phyloP scores from a whole-genome alignment of 2,113 vertebrate genomes.

The Hoplias malabaricus region DNA sequence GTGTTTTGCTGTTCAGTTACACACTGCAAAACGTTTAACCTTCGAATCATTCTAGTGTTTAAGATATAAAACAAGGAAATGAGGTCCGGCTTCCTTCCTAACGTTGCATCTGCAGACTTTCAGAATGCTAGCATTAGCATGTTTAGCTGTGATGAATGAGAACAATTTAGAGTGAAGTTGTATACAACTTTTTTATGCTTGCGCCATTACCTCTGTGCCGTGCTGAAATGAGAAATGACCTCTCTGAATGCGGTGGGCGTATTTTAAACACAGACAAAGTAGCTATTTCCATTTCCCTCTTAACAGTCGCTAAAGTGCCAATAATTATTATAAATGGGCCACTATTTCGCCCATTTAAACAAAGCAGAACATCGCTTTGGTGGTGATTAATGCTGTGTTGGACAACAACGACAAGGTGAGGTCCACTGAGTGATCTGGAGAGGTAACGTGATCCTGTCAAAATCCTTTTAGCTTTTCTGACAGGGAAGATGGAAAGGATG shows the following conservation, averaged over 20 bases:
- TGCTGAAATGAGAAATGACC: conserved; percentile 34
- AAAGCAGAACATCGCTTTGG: conserved; percentile 17
- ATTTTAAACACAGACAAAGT: conserved; percentile 42
- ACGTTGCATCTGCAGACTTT: conserved; percentile 3
- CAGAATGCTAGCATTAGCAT: conserved; percentile 33
- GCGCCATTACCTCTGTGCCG: conserved; percentile 29
- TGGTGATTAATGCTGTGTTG: conserved; percentile 18
- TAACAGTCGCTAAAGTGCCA: conserved; percentile 28
- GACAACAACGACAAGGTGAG: conserved; percentile 15
- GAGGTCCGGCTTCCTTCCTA: not conserved
- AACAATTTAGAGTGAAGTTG: conserved; percentile 29
- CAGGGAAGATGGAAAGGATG: not conserved
- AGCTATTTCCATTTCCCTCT: conserved; percentile 38
- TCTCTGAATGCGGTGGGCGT: conserved; percentile 21
- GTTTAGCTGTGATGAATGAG: conserved; percentile 29
- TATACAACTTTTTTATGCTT: conserved; percentile 41
- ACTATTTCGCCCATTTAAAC: conserved; percentile 25
- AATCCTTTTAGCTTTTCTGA: not conserved
- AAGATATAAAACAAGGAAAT: not conserved
- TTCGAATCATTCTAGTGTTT: not conserved
- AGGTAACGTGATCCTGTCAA: conserved; percentile 19
- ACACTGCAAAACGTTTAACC: not conserved
- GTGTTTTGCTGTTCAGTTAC: not conserved
- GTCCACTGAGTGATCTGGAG: not conserved
- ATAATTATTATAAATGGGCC: conserved; percentile 41